Evolutionary conservation across 64 coral and sea anemone genomes (phyloP), one percentile per base, ranked within the genome.

Genomic region (Montipora capricornis): DNA sequence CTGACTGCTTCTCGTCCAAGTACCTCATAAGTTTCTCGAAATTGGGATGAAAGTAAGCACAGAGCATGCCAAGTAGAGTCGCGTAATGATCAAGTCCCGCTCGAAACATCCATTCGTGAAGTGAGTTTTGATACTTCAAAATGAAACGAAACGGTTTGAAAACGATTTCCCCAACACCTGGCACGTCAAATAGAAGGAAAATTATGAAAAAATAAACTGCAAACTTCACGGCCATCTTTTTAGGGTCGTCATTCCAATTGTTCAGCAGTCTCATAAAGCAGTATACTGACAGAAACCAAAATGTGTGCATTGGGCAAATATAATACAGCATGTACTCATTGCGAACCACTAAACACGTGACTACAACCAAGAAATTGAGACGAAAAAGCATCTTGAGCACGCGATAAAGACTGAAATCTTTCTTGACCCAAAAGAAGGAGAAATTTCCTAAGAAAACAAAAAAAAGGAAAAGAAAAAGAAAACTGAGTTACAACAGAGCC

Each of bases 321-420:
- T 98, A 98, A 66, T 98, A 98, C 8, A 98, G 67, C 96, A 98
- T 98, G 52, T 98, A 98, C 62, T 98, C 96, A 51, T 98, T 98
- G 6, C 87, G 76, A 6, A 93, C 94, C n/a, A 98, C 96, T 4
- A 92, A 20, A 79, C 96, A 98, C 44, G 96, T 98, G 59, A 98
- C 75, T 61, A 98, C 47, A 4, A 98, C 96, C 1, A 98, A 79
- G 75, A 98, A 98, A 80, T 98, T 98, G 14, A 98, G 82, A 0
- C 96, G 96, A 76, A 98, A 98, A 10, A 98, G 73, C 96, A 98
- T 98, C 53, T 98, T 98, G 10, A 98, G 49, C 8, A 98, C 79
- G 4, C 96, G 96, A 62, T 98, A 98, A 57, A 98, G 80, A 53
- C 93, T 98, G 77, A 89, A 98, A 59, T 98, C 96, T 62, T 92